phyloP scores from a whole-genome alignment of 2,113 vertebrate species.

The Rhynchomys soricoides region DNA sequence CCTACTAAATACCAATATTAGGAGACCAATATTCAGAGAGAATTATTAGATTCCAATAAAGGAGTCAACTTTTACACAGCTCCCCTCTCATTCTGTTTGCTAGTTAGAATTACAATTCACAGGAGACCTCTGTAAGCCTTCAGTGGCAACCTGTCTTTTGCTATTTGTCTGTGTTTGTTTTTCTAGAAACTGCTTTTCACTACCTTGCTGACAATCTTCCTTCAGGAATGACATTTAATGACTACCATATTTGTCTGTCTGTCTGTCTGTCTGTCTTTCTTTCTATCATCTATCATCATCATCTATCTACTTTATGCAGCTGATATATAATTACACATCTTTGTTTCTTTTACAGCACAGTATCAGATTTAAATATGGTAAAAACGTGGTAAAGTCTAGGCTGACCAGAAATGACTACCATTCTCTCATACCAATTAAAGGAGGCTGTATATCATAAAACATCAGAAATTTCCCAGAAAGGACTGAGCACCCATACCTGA shows the following conservation, averaged over 20 bases:
- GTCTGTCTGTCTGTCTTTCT: neutral
- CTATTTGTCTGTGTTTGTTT: slow-evolving; percentile 8
- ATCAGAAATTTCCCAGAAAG: neutral
- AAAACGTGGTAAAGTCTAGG: neutral
- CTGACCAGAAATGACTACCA: neutral
- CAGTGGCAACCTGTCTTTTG: neutral
- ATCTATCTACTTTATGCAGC: neutral
- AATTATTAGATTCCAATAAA: neutral
- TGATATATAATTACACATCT: neutral
- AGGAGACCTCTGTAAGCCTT: neutral
- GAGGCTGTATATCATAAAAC: neutral
- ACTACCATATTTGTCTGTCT: neutral
- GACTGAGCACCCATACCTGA: neutral
- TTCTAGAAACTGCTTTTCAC: slow-evolving; percentile 39
- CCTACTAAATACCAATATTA: neutral
- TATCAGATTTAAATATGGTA: neutral
- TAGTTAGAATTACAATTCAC: neutral
- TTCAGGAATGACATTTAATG: neutral
- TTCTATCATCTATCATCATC: neutral
- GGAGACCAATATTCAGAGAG: neutral
- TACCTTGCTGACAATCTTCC: neutral
- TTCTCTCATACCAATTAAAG: neutral
- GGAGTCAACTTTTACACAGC: neutral
- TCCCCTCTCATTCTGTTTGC: neutral
- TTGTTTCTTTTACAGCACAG: neutral